These are phyloP conservation scores for Tachysurus vachellii DNA, from an alignment of 2,113 vertebrate genomes.

Conservation along the genomic window DNA sequence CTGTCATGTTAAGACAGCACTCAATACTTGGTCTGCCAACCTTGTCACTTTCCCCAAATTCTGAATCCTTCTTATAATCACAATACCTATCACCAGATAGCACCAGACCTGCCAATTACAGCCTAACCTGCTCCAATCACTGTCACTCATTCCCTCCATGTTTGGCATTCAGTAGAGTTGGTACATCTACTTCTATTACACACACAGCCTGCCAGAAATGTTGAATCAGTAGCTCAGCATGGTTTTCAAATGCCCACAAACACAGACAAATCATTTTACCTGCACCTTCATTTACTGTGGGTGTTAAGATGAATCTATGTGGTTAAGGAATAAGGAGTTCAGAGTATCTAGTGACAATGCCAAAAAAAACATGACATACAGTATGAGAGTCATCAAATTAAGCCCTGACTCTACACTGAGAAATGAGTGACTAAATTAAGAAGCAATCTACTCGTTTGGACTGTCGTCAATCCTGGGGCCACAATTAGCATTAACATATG, in stretches of 20 bases:
- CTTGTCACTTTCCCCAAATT: constrained; percentile 41
- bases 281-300: constrained; percentile 13
- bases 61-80: constrained; percentile 26
- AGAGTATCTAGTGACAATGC: constrained; percentile 31
- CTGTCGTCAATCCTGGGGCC: not conserved
- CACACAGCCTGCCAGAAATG: constrained; percentile 60
- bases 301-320: constrained; percentile 58
- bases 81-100: constrained; percentile 22
- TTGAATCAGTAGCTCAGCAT: constrained; percentile 59
- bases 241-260: constrained; percentile 27
- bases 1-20: constrained; percentile 25
- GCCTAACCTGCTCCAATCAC: constrained; percentile 31
- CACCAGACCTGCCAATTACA: constrained; percentile 47
- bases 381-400: not conserved
- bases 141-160: constrained; percentile 59
- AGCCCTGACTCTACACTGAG: not conserved
- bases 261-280: not conserved
- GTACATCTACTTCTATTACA: constrained; percentile 61
- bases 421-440: not conserved
- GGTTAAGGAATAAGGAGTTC: constrained; percentile 44
- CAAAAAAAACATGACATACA: no score
- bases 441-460: not conserved
- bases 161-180: constrained; percentile 62
- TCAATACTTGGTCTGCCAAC: constrained; percentile 25
- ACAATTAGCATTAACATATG: not conserved